phyloP scores from a whole-genome alignment of 2,888 invertebrate genomes.

The Apodemia zela region DNA sequence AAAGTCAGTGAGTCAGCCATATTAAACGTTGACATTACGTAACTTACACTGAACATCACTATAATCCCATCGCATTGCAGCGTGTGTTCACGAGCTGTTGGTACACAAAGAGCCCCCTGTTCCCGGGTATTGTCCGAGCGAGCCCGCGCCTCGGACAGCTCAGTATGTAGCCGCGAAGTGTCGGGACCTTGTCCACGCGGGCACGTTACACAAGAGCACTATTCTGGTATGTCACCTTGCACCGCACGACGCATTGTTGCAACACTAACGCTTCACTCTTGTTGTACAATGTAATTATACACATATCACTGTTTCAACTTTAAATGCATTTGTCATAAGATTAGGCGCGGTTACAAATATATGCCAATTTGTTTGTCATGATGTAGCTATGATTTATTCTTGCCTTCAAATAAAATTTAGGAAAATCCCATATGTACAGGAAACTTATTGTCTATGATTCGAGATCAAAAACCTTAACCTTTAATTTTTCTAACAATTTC shows the following conservation, averaged over 20 bases:
- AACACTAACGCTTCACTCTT: constrained; percentile 22
- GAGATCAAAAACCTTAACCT: too few species aligned
- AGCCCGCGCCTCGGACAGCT: neutral
- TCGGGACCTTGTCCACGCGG: constrained; percentile 5
- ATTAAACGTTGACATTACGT: too few species aligned
- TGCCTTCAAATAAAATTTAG: too few species aligned
- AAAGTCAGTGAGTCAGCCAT: too few species aligned
- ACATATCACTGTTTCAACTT: constrained; percentile 5
- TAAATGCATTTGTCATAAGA: constrained; percentile 1
- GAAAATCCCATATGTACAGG: too few species aligned
- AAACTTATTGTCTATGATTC: too few species aligned
- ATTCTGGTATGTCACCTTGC: constrained; percentile 49
- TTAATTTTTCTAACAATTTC: too few species aligned
- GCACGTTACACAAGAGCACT: constrained; percentile 43
- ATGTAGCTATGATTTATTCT: too few species aligned
- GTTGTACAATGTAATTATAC: constrained; percentile 11
- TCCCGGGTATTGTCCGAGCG: neutral
- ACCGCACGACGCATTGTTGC: constrained; percentile 22
- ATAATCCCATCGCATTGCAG: too few species aligned
- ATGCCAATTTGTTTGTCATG: neutral
- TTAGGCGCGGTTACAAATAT: neutral
- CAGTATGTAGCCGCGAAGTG: neutral
- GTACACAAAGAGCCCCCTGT: neutral
- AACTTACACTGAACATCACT: too few species aligned
- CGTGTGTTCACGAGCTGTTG: neutral